These are phyloP conservation scores for Gymnodraco acuticeps DNA, from an alignment of 2,797 vertebrate genomes.

Conservation along the genomic window DNA sequence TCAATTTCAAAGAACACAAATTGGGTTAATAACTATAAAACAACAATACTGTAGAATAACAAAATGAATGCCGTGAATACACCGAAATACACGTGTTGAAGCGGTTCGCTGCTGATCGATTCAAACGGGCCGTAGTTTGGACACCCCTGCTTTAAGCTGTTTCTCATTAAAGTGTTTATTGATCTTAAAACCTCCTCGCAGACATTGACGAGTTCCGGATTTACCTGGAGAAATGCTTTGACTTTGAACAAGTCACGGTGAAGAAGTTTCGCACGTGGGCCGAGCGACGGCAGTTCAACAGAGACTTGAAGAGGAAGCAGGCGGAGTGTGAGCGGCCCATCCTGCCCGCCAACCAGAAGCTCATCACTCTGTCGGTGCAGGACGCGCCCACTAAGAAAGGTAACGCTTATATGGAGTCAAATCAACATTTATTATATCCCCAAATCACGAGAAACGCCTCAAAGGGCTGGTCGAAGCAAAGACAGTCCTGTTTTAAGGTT, in stretches of 20 bases:
- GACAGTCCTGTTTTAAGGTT: no score
- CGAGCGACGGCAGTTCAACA: conserved; percentile 96
- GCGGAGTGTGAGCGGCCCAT: conserved; percentile 97
- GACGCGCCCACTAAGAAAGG: conserved; percentile 99
- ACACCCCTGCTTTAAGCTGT: not conserved
- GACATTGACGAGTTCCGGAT: conserved; percentile 94
- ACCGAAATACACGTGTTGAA: no score
- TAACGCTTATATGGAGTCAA: conserved; percentile 35
- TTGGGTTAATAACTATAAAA: no score
- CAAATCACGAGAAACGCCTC: no score
- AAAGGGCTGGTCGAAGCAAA: no score
- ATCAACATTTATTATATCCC: no score
- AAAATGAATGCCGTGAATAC: no score
- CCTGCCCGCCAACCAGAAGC: conserved; percentile 97
- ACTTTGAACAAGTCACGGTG: conserved; percentile 98
- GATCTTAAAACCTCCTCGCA: conserved; percentile 62
- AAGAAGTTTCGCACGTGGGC: conserved; percentile 99
- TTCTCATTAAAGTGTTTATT: not conserved
- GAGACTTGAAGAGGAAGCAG: conserved; percentile 98
- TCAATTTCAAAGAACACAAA: no score
- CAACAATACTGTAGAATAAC: no score
- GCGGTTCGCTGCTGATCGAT: no score
- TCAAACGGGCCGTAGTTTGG: no score
- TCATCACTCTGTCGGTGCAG: conserved; percentile 97
- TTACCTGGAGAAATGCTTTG: conserved; percentile 96